Evolutionary conservation across 2,113 vertebrate genomes (phyloP), one percentile per base, ranked within the genome.

Genomic region (Pelecanoides urinatrix): DNA sequence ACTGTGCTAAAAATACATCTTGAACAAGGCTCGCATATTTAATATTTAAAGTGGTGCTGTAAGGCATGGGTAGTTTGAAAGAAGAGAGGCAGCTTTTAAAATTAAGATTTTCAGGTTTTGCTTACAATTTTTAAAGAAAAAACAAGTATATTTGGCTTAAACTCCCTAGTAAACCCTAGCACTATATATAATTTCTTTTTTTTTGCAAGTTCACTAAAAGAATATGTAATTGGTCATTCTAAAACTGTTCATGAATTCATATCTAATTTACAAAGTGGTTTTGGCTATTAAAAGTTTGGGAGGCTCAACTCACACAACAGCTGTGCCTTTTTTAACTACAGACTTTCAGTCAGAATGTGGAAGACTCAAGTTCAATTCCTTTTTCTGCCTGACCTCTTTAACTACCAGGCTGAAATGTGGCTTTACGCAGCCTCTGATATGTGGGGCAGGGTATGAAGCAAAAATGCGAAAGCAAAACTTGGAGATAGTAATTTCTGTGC

Each of bases 41-140:
- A 95, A 79, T 95, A 75, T 86, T 93, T 91, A 65, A 90, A 94
- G 44, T 30, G 34, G 58, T 84, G 55, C 42, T 88, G 22, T 79
- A 36, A 58, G 26, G 38, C 34, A 42, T 52, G 40, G 11, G 21
- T 90, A 38, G 34, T 86, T 63, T 68, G 30, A 68, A 32, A 25
- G 75, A 76, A 56, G 4, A 13, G 22, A 90, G 5, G 9, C 61
- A 4, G 1, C 52, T 76, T 86, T 94, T 81, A 40, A 93, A 79
- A 86, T 62, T 6, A 25, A 47, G 34, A 42, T 50, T 84, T 83
- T 72, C 30, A 38, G 7, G 7, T n/a, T 81, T 77, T 74, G 45
- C 38, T 55, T 88, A 67, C 9, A 30, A 17, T 58, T 81, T 73
- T 66, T 40, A 19, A 55, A 73, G 16, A 18, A 49, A 68, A 83